phyloP scores from a whole-genome alignment of 2,888 invertebrate species.

The Catonia carolina region DNA sequence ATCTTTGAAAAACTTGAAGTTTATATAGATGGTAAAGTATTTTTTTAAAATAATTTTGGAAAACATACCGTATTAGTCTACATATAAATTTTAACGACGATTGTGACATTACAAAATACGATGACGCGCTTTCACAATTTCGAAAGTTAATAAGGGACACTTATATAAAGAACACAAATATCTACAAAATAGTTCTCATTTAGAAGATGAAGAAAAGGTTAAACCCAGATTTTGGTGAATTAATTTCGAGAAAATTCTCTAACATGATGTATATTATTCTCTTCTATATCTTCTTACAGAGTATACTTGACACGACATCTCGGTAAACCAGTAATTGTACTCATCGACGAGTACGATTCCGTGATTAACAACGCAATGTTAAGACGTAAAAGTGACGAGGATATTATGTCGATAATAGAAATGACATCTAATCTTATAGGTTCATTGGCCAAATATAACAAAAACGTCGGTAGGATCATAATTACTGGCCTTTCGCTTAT shows the following conservation, averaged over 20 bases:
- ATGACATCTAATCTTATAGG: not conserved
- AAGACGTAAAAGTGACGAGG: not conserved
- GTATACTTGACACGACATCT: not conserved
- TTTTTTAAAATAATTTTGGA: constrained; percentile 2
- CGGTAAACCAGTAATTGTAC: constrained; percentile 8
- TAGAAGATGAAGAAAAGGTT: not conserved
- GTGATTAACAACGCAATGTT: constrained; percentile 1
- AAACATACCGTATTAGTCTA: constrained; percentile 1
- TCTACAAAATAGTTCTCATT: not conserved
- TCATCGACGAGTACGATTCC: constrained; percentile 15
- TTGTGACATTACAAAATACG: not conserved
- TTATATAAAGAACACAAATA: constrained; percentile 5
- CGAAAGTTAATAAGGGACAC: not conserved
- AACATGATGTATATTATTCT: too few relatives aligned
- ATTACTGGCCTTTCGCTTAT: constrained; percentile 8
- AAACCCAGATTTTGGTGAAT: not conserved
- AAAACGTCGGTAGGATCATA: not conserved
- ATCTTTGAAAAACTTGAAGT: constrained; percentile 8
- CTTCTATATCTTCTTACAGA: too few relatives aligned
- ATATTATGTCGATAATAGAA: constrained; percentile 1
- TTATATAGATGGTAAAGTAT: not conserved
- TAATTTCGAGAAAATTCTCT: too few relatives aligned
- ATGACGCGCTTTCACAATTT: not conserved
- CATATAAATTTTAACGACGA: not conserved
- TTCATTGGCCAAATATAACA: not conserved